Conservation (phyloP, 2,797 vertebrate genomes). For the Protosalanx chinensis region DNA sequence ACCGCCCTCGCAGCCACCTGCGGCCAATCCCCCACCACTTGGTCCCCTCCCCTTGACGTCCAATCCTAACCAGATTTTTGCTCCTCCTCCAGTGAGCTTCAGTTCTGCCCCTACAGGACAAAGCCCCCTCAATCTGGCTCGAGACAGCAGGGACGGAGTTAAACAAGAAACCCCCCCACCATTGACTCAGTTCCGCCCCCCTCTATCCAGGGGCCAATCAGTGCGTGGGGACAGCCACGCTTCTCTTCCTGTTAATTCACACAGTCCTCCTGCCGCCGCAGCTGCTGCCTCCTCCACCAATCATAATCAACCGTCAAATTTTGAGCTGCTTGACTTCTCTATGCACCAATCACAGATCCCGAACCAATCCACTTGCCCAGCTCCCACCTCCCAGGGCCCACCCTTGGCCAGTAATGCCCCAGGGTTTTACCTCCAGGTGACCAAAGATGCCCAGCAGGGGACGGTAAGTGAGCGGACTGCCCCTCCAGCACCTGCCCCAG, state of each 20-base stretch:
- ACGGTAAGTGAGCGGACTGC: constrained; percentile 54
- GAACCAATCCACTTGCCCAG: constrained; percentile 55
- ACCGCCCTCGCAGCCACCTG: constrained; percentile 52
- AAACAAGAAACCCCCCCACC: constrained; percentile 56
- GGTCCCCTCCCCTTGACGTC: constrained; percentile 55
- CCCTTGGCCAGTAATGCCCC: constrained; percentile 68
- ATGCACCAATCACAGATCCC: constrained; percentile 74
- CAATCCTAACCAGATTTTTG: constrained; percentile 65
- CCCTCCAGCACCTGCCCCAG: constrained; percentile 41
- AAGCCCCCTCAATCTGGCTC: constrained; percentile 72
- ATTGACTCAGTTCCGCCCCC: constrained; percentile 49
- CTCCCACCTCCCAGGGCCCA: constrained; percentile 62
- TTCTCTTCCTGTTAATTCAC: constrained; percentile 53
- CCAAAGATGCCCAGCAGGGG: constrained; percentile 79
- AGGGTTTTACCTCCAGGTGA: constrained; percentile 93
- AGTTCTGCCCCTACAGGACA: constrained; percentile 58
- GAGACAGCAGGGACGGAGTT: constrained; percentile 63
- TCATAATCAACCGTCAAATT: constrained; percentile 71
- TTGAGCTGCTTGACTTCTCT: constrained; percentile 83
- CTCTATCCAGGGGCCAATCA: constrained; percentile 61
- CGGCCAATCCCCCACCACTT: constrained; percentile 55
- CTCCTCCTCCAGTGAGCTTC: constrained; percentile 60
- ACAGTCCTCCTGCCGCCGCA: constrained; percentile 38
- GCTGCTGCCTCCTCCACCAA: constrained; percentile 56
- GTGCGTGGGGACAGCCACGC: constrained; percentile 53